Percentiles rank a stretch among this genome's conserved stretches.
Evolutionary conservation across 2,113 vertebrate genomes (phyloP).

Genomic region (Fukomys damarensis): DNA sequence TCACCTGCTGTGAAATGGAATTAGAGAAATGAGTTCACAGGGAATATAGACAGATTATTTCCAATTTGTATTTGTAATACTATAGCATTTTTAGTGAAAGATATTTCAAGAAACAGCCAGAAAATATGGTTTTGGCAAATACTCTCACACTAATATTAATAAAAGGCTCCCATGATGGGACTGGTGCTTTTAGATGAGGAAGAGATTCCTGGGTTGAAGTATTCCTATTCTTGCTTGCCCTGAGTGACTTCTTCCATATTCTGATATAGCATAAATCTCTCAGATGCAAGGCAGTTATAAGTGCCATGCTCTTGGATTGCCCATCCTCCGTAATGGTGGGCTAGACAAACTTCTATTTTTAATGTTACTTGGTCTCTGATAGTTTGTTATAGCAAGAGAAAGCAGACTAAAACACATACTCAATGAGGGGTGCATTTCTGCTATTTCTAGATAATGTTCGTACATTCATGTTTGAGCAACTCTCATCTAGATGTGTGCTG

Average conservation of each 20-base stretch:
- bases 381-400: not conserved
- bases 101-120: not conserved
- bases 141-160: fast-evolving
- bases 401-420: not conserved
- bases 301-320: not conserved
- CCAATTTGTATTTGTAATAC: not conserved
- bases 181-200: not conserved
- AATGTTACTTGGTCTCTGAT: not conserved
- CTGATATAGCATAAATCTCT: not conserved
- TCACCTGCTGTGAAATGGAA: not conserved
- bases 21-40: not conserved
- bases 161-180: not conserved
- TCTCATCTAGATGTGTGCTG: not conserved
- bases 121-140: not conserved
- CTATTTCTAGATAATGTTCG: not conserved
- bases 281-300: not conserved
- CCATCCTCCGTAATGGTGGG: not conserved
- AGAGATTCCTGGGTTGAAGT: too few relatives aligned
- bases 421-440: not conserved
- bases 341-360: not conserved
- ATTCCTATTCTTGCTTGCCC: not conserved
- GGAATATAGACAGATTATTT: not conserved
- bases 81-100: not conserved
- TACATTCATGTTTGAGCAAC: not conserved
- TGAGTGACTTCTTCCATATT: not conserved